phyloP scores from a whole-genome alignment of 1,140 invertebrate species.

The Mactra quadrangularis region DNA sequence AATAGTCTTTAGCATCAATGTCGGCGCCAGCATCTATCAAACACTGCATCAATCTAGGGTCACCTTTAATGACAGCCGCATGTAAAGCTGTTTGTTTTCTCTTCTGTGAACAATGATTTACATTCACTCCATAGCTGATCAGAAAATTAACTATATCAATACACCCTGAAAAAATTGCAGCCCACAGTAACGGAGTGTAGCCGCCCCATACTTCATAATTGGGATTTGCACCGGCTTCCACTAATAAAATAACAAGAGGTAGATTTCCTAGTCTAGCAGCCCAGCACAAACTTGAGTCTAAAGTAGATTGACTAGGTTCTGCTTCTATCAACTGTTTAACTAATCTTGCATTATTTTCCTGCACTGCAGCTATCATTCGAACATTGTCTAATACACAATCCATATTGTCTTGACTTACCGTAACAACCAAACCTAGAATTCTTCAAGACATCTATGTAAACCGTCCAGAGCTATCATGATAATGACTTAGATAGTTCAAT shows the following conservation, averaged over 20 bases:
- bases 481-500: no score
- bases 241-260: slow-evolving; percentile 46
- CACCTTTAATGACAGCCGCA: slow-evolving; percentile 66
- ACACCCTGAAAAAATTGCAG: slow-evolving; percentile 66
- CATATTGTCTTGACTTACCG: no score
- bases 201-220: slow-evolving; percentile 69
- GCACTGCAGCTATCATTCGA: slow-evolving; percentile 57
- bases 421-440: no score
- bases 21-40: slow-evolving; percentile 63
- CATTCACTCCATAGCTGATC: slow-evolving; percentile 59
- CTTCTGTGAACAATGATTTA: slow-evolving; percentile 63
- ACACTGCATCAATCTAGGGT: slow-evolving; percentile 23
- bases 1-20: slow-evolving; percentile 64
- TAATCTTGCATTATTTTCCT: slow-evolving; percentile 41
- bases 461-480: no score
- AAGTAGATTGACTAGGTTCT: slow-evolving; percentile 53
- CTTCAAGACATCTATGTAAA: no score
- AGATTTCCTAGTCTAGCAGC: slow-evolving; percentile 67
- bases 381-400: slow-evolving; percentile 5
- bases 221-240: slow-evolving; percentile 60
- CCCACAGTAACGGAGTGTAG: slow-evolving; percentile 68
- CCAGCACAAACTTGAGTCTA: slow-evolving; percentile 70
- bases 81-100: slow-evolving; percentile 70
- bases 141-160: slow-evolving; percentile 56
- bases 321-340: slow-evolving; percentile 39